These are phyloP conservation scores for Watsonalla binaria DNA, from an alignment of 2,888 invertebrate species.

Conservation along the genomic window DNA sequence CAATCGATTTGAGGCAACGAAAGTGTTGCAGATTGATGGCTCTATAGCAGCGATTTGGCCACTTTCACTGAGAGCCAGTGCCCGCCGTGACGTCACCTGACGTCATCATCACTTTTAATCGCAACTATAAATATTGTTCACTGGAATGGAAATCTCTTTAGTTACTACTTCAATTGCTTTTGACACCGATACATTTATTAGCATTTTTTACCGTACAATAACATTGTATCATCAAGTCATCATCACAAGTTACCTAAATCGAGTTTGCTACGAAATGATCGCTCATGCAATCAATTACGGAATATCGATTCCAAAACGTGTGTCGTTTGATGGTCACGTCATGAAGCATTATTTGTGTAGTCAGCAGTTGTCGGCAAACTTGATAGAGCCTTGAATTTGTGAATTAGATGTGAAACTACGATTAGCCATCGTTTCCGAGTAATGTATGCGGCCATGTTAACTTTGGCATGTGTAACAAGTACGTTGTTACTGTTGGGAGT, in stretches of 20 bases:
- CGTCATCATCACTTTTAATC: conserved; percentile 20
- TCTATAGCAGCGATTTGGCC: conserved; percentile 38
- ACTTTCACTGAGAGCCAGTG: conserved; percentile 64
- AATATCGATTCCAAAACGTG: background rate
- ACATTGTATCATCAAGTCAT: background rate
- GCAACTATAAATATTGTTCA: background rate
- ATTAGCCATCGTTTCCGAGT: conserved; percentile 23
- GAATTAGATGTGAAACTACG: conserved; percentile 23
- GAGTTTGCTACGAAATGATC: background rate
- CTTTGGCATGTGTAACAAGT: conserved; percentile 18
- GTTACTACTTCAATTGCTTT: too few species aligned
- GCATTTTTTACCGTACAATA: too few species aligned
- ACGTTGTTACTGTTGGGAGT: background rate
- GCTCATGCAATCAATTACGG: background rate
- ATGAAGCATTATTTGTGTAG: background rate
- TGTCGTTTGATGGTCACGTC: background rate
- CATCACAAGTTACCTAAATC: background rate
- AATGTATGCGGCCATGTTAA: conserved; percentile 14
- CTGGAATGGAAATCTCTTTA: too few species aligned
- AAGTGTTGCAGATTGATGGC: conserved; percentile 67
- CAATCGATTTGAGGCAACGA: conserved; percentile 62
- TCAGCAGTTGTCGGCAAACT: conserved; percentile 17
- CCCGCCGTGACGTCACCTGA: conserved; percentile 38
- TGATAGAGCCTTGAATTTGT: conserved; percentile 24
- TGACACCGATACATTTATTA: too few species aligned